These are phyloP conservation scores for Lasiurus cinereus DNA, from an alignment of 2,113 vertebrate species.

Conservation along the genomic window DNA sequence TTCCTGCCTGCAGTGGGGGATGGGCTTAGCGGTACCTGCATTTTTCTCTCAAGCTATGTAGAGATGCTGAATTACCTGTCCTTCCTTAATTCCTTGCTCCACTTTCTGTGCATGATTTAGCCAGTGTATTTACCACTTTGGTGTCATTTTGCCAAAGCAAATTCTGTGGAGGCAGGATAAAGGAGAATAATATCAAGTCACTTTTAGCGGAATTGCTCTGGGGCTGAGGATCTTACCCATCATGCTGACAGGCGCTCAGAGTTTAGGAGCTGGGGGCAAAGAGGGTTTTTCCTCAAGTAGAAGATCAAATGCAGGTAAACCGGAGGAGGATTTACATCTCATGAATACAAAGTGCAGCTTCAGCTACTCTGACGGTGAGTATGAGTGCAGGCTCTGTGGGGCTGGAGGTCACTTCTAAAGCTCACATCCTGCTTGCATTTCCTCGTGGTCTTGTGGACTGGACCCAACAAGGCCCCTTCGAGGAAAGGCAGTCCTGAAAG, in stretches of 20 bases:
- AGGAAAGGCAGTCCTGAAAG: neutral
- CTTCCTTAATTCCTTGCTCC: too few species aligned
- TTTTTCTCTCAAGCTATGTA: fast-evolving
- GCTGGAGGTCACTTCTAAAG: neutral
- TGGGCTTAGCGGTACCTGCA: too few species aligned
- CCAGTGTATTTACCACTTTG: neutral
- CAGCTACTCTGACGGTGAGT: neutral
- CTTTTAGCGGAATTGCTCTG: conserved; percentile 52
- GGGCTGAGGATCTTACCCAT: conserved; percentile 52
- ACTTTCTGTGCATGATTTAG: neutral
- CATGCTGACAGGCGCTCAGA: conserved; percentile 5
- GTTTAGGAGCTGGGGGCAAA: conserved; percentile 44
- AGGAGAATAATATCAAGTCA: neutral
- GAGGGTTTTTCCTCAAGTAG: conserved; percentile 41
- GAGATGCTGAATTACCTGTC: neutral
- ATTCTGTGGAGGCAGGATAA: conserved; percentile 12
- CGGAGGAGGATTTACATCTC: conserved; percentile 64
- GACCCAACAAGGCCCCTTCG: neutral
- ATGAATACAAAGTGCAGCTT: conserved; percentile 59
- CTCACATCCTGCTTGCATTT: neutral
- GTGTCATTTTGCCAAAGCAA: conserved; percentile 49
- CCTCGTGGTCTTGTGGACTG: neutral
- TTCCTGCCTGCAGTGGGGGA: neutral
- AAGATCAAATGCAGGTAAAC: conserved; percentile 62
- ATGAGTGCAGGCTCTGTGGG: neutral